phyloP scores from a whole-genome alignment of 64 coral and sea anemone species.

The Montipora capricornis region DNA sequence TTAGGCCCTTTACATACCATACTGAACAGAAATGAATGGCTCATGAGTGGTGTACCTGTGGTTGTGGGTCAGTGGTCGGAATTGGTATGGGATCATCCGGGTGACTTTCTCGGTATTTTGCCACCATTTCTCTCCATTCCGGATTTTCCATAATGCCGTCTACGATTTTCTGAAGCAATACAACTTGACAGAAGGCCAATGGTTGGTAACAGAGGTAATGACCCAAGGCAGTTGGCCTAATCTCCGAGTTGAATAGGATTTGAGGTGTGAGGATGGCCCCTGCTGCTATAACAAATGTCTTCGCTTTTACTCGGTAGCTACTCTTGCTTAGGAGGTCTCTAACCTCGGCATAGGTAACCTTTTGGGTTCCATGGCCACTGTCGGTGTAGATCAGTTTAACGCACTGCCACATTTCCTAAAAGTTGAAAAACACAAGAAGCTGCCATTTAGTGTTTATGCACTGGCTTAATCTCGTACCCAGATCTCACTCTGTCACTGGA shows the following conservation, averaged over 20 bases:
- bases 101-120: not conserved
- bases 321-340: constrained; percentile 11
- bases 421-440: not conserved
- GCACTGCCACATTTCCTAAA: not conserved
- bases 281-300: not conserved
- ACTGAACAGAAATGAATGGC: not conserved
- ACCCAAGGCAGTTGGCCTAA: not conserved
- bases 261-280: constrained; percentile 35
- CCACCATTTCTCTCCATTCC: constrained; percentile 34
- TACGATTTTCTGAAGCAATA: constrained; percentile 9
- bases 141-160: constrained; percentile 5
- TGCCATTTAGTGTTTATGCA: too few relatives aligned
- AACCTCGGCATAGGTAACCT: not conserved
- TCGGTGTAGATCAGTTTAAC: not conserved
- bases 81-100: constrained; percentile 35
- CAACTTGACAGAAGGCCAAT: constrained; percentile 31
- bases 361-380: not conserved
- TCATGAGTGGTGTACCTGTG: not conserved
- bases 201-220: constrained; percentile 49
- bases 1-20: not conserved
- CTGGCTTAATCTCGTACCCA: too few relatives aligned
- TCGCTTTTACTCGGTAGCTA: not conserved
- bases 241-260: constrained; percentile 33
- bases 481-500: too few relatives aligned
- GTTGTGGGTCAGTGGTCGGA: not conserved